Conservation (phyloP, 1,140 invertebrate species). For the Mizuhopecten yessoensis region DNA sequence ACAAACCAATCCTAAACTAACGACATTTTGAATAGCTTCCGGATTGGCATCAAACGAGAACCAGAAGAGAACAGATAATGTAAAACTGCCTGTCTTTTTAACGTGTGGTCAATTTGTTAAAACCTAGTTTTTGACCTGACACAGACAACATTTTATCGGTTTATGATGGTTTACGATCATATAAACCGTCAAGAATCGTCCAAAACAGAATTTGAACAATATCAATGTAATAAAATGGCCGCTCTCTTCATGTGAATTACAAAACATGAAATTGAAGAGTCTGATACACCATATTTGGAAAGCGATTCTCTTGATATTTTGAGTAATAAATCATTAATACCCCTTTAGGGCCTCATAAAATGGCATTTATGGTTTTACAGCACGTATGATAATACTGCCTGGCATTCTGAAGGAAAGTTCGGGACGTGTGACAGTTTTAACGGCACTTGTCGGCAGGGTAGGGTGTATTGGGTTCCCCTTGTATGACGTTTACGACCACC, state of each 20-base stretch:
- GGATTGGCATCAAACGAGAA: neutral
- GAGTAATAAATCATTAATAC: conserved; percentile 19
- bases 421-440: conserved; percentile 29
- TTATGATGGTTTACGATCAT: neutral
- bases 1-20: no score
- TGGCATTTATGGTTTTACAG: conserved; percentile 34
- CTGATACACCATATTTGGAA: neutral
- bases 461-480: conserved; percentile 13
- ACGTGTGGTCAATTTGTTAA: neutral
- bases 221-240: conserved; percentile 15
- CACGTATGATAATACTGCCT: conserved; percentile 38
- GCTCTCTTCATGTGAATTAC: conserved; percentile 33
- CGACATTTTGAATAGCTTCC: no score
- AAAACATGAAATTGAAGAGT: conserved; percentile 17
- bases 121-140: conserved; percentile 1
- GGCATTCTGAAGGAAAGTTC: conserved; percentile 31
- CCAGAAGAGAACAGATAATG: neutral
- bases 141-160: neutral
- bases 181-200: neutral
- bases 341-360: conserved; percentile 28
- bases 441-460: conserved; percentile 8
- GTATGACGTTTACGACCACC: conserved; percentile 28
- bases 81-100: neutral
- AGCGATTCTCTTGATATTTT: conserved; percentile 24
- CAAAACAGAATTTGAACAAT: conserved; percentile 16